A percentile compares a stretch with the other conserved stretches of the same genome.
Evolutionary conservation across 2,797 vertebrate genomes (phyloP).

Genomic region (Sciaenops ocellatus): DNA sequence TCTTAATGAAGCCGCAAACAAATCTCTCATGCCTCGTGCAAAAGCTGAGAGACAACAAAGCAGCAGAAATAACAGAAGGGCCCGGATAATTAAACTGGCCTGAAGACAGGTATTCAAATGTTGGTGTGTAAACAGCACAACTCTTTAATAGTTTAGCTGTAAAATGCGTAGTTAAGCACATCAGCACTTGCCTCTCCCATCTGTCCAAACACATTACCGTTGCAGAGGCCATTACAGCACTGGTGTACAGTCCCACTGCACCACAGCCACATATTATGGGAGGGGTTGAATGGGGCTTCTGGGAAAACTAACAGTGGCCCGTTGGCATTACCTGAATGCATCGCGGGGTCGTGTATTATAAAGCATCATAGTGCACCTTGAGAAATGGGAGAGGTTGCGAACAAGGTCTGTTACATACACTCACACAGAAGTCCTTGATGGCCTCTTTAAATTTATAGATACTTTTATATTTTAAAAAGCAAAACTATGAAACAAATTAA

Average conservation of each 20-base stretch:
- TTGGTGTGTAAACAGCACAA: slow-evolving; percentile 89
- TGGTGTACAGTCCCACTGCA: slow-evolving; percentile 73
- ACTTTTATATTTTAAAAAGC: slow-evolving; percentile 3
- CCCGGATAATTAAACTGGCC: slow-evolving; percentile 91
- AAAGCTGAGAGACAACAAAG: slow-evolving; percentile 87
- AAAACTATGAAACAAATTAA: slow-evolving; percentile 32
- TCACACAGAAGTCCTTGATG: background rate
- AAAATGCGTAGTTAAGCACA: slow-evolving; percentile 90
- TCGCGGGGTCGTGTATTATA: slow-evolving; percentile 40
- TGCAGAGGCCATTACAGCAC: slow-evolving; percentile 79
- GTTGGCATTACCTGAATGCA: slow-evolving; percentile 61
- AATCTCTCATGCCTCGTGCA: slow-evolving; percentile 82
- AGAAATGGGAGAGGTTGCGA: slow-evolving; percentile 6
- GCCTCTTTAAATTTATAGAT: background rate
- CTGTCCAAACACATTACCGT: slow-evolving; percentile 86
- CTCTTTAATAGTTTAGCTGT: slow-evolving; percentile 90
- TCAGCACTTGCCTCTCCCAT: slow-evolving; percentile 87
- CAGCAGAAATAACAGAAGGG: slow-evolving; percentile 88
- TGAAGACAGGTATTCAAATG: slow-evolving; percentile 91
- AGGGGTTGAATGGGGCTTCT: slow-evolving; percentile 47
- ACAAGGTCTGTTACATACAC: background rate
- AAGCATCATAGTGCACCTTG: slow-evolving; percentile 26
- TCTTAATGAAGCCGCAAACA: slow-evolving; percentile 88
- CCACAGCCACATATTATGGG: slow-evolving; percentile 60
- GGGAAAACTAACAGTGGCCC: slow-evolving; percentile 57